Evolutionary conservation across 2,888 invertebrate genomes (phyloP).

Genomic region (Caenorhabditis afra): DNA sequence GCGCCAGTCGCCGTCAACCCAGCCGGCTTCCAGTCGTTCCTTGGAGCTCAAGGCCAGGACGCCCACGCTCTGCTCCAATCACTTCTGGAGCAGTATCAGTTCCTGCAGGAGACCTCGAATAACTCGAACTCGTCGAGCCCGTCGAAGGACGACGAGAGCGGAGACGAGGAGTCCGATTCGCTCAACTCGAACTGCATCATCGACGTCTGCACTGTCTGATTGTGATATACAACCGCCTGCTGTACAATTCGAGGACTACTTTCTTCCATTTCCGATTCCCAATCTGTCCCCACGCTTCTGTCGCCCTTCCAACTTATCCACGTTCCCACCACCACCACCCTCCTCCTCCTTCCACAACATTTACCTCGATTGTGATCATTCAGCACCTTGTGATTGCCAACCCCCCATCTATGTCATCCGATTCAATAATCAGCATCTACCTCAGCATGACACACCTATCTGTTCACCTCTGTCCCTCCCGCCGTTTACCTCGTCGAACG

Average conservation of each 20-base stretch:
- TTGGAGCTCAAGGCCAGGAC: conserved; percentile 10
- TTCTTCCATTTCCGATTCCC: conserved; percentile 12
- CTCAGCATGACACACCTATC: conserved; percentile 1
- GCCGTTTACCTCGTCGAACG: neutral
- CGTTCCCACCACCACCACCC: conserved; percentile 37
- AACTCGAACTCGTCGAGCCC: conserved; percentile 48
- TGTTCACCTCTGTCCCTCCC: neutral
- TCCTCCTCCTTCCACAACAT: conserved; percentile 3
- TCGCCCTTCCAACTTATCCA: conserved; percentile 24
- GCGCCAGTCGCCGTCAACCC: conserved; percentile 62
- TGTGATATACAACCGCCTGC: conserved; percentile 14
- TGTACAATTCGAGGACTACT: conserved; percentile 55
- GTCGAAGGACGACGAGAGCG: conserved; percentile 41
- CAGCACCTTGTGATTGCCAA: conserved; percentile 53
- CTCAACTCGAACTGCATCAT: conserved; percentile 61
- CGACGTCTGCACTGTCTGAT: conserved; percentile 64
- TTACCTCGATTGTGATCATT: conserved; percentile 56
- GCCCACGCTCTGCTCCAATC: conserved; percentile 40
- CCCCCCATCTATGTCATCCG: conserved; percentile 29
- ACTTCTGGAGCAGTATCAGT: conserved; percentile 60
- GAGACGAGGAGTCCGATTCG: conserved; percentile 42
- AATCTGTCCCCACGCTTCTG: conserved; percentile 40
- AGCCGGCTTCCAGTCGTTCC: conserved; percentile 34
- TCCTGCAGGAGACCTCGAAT: conserved; percentile 46
- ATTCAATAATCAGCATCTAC: neutral